Base-by-base conservation (phyloP, 2,797 vertebrate species). In the Molossus alvarezi region DNA sequence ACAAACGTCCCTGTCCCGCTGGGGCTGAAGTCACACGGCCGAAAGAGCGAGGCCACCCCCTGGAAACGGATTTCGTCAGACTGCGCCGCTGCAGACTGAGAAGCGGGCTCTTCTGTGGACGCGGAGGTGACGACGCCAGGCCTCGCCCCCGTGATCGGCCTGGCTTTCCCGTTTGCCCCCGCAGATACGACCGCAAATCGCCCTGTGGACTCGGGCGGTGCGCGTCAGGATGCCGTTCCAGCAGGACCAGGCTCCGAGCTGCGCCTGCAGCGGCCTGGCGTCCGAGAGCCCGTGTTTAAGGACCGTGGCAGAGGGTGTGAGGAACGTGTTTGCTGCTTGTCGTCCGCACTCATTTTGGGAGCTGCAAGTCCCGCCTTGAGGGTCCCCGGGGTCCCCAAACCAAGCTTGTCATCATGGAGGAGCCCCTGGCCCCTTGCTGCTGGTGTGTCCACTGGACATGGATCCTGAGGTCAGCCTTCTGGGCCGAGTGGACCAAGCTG, bases 51-150 rank as follows among this genome's bases (percentile, higher is more conserved):
- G 72, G 92, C 92, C 25, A 69, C 81, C 81, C 79, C 92, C 94
- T 94, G 94, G 90, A 88, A 93, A 88, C 92, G 88, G 91, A 88
- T 95, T 96, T 90, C 37, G 67, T 92, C 90, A 58, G 84, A 88
- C 85, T 77, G 84, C 81, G 95, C 88, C 57, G 2, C 33, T 79
- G 77, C 76, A 95, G 82, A 83, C 33, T 14, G 75, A 67, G 71
- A 91, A 92, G 71, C 81, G 82, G 62, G 62, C 88, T 92, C 20
- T 64, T 71, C 85, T 76, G 95, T 92, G 82, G 33, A 33, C 33
- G 33, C 33, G 33, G 33, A 33, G 33, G 33, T 33, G 33, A 33
- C 33, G 33, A 33, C 33, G 41, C 41, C 41, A 45, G 41, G 5
- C 41, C 41, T 45, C 6, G 41, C 41, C 6, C 6, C 41, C 4